These are phyloP conservation scores for Xiphophorus hellerii DNA, from an alignment of 2,113 vertebrate species.

Conservation along the genomic window DNA sequence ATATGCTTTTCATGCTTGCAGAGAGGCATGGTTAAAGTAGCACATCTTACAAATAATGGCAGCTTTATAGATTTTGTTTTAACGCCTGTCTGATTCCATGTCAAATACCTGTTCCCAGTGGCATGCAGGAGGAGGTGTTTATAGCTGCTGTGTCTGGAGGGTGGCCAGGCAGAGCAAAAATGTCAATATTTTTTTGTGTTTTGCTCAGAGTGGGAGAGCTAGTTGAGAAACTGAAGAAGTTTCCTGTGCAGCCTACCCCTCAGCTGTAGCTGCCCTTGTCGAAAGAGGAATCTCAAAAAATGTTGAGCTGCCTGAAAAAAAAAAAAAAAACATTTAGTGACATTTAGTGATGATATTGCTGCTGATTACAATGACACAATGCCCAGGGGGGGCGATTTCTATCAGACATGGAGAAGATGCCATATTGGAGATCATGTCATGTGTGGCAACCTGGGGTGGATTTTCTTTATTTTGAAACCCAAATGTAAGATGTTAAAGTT, in stretches of 20 bases:
- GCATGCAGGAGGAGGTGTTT: slow-evolving; percentile 62
- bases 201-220: slow-evolving; percentile 54
- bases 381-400: slow-evolving; percentile 52
- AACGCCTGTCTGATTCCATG: slow-evolving; percentile 59
- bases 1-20: slow-evolving; percentile 16
- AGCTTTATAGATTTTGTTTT: slow-evolving; percentile 50
- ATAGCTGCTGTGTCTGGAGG: slow-evolving; percentile 52
- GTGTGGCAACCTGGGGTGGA: too few species aligned
- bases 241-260: slow-evolving; percentile 59
- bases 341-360: slow-evolving; percentile 73
- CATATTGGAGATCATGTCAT: slow-evolving; percentile 50
- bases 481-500: too few species aligned
- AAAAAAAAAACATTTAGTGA: slow-evolving; percentile 31
- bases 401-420: slow-evolving; percentile 50
- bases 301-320: slow-evolving; percentile 46
- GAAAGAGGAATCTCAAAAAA: slow-evolving; percentile 52
- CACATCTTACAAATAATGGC: slow-evolving; percentile 48
- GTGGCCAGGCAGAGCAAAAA: slow-evolving; percentile 66
- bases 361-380: slow-evolving; percentile 63
- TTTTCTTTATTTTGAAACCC: too few species aligned
- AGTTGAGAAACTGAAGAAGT: slow-evolving; percentile 49
- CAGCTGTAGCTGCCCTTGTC: slow-evolving; percentile 59
- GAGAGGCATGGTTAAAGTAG: slow-evolving; percentile 26
- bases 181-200: slow-evolving; percentile 77
- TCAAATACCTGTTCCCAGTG: slow-evolving; percentile 52